Conservation (phyloP, 2,888 invertebrate genomes). For the Drosophila melanocephala region DNA sequence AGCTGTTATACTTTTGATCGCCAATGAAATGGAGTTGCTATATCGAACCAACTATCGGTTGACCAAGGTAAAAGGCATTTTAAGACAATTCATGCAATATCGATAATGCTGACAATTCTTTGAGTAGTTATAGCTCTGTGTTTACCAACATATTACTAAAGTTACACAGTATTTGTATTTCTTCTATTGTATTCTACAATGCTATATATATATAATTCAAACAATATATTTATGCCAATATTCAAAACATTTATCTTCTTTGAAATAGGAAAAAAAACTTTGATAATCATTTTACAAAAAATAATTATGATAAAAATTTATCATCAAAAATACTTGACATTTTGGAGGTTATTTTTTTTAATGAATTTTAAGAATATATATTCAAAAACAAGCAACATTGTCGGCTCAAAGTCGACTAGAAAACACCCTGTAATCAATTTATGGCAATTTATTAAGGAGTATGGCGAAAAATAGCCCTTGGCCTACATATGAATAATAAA, state of each 20-base stretch:
- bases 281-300: constrained; percentile 46
- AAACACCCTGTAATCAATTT: constrained; percentile 10
- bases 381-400: background rate
- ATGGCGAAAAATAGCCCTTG: background rate
- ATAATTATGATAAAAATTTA: background rate
- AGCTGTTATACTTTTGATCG: background rate
- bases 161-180: background rate
- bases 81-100: background rate
- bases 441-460: background rate
- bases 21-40: background rate
- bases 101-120: background rate
- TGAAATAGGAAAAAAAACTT: constrained; percentile 10
- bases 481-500: background rate
- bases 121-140: background rate
- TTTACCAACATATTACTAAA: background rate
- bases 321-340: constrained; percentile 1
- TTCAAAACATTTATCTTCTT: background rate
- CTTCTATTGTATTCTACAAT: background rate
- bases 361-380: background rate
- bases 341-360: constrained; percentile 37
- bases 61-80: background rate
- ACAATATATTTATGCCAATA: background rate
- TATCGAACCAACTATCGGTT: background rate
- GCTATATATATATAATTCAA: background rate
- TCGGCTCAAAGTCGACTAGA: constrained; percentile 3